A percentile compares a stretch with the other conserved stretches of the same genome.
These are phyloP conservation scores for Syngnathus acus DNA, from an alignment of 2,797 vertebrate species.

Conservation along the genomic window DNA sequence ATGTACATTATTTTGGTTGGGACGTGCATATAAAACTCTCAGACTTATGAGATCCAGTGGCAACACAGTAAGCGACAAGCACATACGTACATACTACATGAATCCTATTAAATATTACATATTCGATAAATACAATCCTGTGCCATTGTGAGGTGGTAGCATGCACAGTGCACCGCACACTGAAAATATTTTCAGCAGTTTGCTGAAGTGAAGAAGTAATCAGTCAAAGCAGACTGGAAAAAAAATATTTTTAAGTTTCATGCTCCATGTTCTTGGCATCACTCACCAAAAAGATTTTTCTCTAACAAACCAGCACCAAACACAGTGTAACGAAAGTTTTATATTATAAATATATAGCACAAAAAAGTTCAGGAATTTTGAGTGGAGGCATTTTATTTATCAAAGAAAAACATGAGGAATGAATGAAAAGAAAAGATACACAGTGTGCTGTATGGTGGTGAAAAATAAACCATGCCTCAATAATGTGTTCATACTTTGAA, in stretches of 20 bases:
- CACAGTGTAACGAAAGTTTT: background rate
- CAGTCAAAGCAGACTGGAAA: constrained; percentile 15
- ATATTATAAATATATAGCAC: background rate
- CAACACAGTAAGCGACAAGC: too few relatives aligned
- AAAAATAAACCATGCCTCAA: background rate
- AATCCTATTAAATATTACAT: too few relatives aligned
- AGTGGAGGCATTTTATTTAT: constrained; percentile 1
- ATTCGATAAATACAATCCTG: too few relatives aligned
- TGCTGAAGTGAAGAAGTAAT: constrained; percentile 26
- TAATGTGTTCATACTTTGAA: constrained; percentile 16
- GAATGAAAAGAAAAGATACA: constrained; percentile 9
- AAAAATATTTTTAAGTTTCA: constrained; percentile 11
- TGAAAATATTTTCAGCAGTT: constrained; percentile 21
- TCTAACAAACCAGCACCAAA: constrained; percentile 2
- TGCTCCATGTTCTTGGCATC: constrained; percentile 9
- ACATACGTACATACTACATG: background rate
- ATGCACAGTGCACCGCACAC: constrained; percentile 28
- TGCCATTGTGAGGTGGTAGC: constrained; percentile 14
- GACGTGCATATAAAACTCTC: background rate
- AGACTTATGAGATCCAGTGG: background rate
- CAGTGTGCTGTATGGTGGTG: background rate
- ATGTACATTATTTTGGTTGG: too few relatives aligned
- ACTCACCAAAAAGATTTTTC: background rate
- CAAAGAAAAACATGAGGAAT: constrained; percentile 2
- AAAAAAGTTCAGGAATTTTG: background rate